Evolutionary conservation across 2,113 vertebrate species (phyloP).

Genomic region (Hippocampus comes): DNA sequence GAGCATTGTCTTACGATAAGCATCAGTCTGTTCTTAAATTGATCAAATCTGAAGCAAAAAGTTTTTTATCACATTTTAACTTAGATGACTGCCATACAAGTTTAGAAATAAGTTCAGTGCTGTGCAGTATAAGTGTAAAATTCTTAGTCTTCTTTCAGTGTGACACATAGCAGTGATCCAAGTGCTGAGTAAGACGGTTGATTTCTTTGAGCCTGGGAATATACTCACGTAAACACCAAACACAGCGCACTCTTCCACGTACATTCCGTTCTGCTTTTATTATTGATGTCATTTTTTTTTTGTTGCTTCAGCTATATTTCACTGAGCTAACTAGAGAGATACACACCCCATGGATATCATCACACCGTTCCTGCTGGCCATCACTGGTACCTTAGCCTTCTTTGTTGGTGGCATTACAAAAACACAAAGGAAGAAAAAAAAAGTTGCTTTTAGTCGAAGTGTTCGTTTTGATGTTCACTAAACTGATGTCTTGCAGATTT

Average conservation of each 20-base stretch:
- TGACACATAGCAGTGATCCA: neutral
- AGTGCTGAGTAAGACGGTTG: neutral
- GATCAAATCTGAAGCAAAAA: neutral
- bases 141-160: neutral
- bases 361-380: too few relatives aligned
- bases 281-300: neutral
- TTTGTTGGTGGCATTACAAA: neutral
- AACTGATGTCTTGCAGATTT: neutral
- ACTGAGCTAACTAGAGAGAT: neutral
- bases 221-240: neutral
- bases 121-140: neutral
- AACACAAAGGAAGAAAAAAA: too few relatives aligned
- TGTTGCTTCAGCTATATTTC: neutral
- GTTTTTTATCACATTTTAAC: neutral
- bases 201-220: neutral
- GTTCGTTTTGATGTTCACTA: neutral
- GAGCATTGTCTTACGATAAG: neutral
- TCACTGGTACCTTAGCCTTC: neutral
- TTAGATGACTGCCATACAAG: neutral
- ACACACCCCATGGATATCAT: too few relatives aligned
- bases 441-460: neutral
- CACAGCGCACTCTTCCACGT: neutral
- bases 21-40: neutral
- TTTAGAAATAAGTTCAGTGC: too few relatives aligned
- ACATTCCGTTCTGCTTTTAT: neutral